Conservation (phyloP, 2,888 invertebrate genomes). For the Megalurothrips usitatus region DNA sequence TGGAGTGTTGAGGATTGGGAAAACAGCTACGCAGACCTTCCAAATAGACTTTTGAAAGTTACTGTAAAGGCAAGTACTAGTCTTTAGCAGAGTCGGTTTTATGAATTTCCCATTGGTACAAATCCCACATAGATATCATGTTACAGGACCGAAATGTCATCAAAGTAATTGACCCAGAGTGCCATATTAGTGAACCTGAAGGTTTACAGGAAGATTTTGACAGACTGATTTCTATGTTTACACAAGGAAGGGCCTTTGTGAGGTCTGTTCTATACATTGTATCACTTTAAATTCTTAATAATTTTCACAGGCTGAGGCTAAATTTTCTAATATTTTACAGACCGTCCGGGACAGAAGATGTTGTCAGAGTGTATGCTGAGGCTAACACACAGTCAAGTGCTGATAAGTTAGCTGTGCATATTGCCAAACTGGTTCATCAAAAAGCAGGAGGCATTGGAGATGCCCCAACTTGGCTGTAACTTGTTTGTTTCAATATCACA, state of each 20-base stretch:
- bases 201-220: constrained; percentile 81
- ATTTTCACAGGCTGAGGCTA: constrained; percentile 25
- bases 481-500: too few relatives aligned
- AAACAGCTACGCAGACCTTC: constrained; percentile 74
- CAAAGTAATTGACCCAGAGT: constrained; percentile 82
- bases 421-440: constrained; percentile 69
- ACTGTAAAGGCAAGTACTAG: constrained; percentile 58
- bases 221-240: constrained; percentile 61
- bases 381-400: constrained; percentile 69
- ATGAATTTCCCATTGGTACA: constrained; percentile 21
- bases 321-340: constrained; percentile 47
- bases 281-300: constrained; percentile 20
- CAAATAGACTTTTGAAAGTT: constrained; percentile 83
- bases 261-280: constrained; percentile 49
- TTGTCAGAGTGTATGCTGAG: constrained; percentile 94
- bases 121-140: constrained; percentile 31
- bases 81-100: constrained; percentile 28
- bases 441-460: constrained; percentile 75
- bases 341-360: constrained; percentile 96
- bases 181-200: constrained; percentile 70
- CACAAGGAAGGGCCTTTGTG: constrained; percentile 79
- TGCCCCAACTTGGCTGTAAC: constrained; percentile 47
- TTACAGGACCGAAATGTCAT: constrained; percentile 74
- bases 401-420: constrained; percentile 68
- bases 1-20: constrained; percentile 80